phyloP scores from a whole-genome alignment of 2,797 vertebrate species.

The Xerus rutilus region DNA sequence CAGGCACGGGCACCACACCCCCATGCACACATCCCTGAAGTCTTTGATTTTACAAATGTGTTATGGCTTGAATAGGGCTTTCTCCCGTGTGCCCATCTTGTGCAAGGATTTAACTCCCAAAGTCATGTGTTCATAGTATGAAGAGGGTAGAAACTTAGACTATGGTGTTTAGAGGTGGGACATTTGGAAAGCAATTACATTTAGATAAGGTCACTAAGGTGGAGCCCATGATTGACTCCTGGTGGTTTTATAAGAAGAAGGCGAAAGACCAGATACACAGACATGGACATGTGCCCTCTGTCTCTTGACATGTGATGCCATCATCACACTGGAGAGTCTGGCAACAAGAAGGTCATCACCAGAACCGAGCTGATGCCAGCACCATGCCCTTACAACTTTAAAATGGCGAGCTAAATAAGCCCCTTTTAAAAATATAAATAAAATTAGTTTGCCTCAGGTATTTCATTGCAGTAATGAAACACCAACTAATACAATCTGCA shows the following conservation, averaged over 20 bases:
- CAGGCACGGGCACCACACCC: not conserved
- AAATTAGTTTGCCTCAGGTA: not conserved
- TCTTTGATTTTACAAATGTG: not conserved
- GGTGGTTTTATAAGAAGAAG: not conserved
- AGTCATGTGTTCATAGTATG: not conserved
- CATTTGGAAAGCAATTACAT: not conserved
- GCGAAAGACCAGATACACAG: not conserved
- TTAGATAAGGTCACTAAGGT: not conserved
- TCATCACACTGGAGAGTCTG: not conserved
- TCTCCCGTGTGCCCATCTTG: not conserved
- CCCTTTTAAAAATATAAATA: not conserved
- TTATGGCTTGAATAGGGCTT: not conserved
- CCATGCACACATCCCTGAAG: not conserved
- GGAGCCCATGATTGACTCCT: not conserved
- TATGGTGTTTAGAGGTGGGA: not conserved
- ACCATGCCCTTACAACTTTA: not conserved
- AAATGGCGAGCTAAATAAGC: not conserved
- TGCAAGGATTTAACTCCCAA: not conserved
- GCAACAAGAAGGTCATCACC: not conserved
- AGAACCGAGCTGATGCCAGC: not conserved
- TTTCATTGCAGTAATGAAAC: not conserved
- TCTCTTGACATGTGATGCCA: not conserved
- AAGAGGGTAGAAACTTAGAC: not conserved
- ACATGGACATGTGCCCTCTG: not conserved
- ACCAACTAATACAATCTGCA: not conserved